Percentiles rank a stretch among this genome's conserved stretches.
Evolutionary conservation across 2,888 invertebrate species (phyloP).

Genomic region (Scaptomyza tumidula): DNA sequence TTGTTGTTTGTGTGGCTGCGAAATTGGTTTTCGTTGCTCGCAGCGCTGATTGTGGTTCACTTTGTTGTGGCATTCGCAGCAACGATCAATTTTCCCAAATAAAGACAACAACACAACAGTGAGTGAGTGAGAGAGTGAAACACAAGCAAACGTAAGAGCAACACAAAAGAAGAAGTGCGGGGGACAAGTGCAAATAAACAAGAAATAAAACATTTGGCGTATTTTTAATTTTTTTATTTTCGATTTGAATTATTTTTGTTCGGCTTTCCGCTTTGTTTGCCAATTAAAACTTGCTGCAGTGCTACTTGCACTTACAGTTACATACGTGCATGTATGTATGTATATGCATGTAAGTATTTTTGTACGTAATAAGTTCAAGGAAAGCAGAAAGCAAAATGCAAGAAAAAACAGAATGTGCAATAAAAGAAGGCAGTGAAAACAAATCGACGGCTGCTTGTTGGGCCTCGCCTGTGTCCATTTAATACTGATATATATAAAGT

Average conservation of each 20-base stretch:
- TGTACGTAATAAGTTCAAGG: constrained; percentile 53
- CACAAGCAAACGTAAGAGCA: constrained; percentile 17
- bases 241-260: constrained; percentile 33
- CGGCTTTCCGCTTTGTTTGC: constrained; percentile 27
- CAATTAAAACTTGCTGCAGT: constrained; percentile 39
- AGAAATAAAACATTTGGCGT: constrained; percentile 40
- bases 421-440: constrained; percentile 44
- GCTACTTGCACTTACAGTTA: constrained; percentile 37
- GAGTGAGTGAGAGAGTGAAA: constrained; percentile 8
- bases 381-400: constrained; percentile 55
- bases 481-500: constrained; percentile 6
- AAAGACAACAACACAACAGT: constrained; percentile 43
- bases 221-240: constrained; percentile 20
- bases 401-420: constrained; percentile 52
- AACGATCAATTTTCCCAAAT: constrained; percentile 63
- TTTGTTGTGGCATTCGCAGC: constrained; percentile 65
- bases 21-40: constrained; percentile 50
- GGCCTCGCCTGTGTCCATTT: constrained; percentile 31
- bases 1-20: constrained; percentile 52
- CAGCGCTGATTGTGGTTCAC: constrained; percentile 44
- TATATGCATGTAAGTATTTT: constrained; percentile 22
- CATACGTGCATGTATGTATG: constrained; percentile 4
- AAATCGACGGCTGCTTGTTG: constrained; percentile 30
- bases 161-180: constrained; percentile 28
- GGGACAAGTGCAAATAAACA: constrained; percentile 42